Base-by-base conservation (phyloP, 2,888 invertebrate species). In the Drosophila atripex region DNA sequence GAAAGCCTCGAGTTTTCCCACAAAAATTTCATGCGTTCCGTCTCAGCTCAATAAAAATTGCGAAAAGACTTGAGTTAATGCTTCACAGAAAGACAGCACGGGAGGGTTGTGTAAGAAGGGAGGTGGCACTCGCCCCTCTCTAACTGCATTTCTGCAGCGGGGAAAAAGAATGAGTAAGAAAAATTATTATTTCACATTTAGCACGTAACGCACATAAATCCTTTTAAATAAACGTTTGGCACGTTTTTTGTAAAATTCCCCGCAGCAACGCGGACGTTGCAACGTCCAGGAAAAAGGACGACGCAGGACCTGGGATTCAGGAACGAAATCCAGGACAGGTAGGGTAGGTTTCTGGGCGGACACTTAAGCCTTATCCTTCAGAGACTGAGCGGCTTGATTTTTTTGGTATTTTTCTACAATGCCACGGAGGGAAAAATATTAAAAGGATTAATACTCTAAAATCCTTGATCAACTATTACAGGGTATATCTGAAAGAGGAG, bases 221-320 rank as follows among this genome's bases (percentile, higher is more conserved):
- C 88, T 88, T 86, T 88, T 88, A 88, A 88, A 88, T 88, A 88
- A 88, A 86, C 88, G 86, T 86, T 88, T 87, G 87, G 88, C 87
- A 88, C 87, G 88, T 88, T 88, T 88, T 88, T 86, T 87, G 84
- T 85, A 80, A 80, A 73, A 74, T 77, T 80, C 77, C 66, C 64
- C 30, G 30, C 64, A 56, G 55, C 64, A 56, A 52, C 32, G 39
- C 51, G 57, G 38, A 46, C 59, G 39, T 41, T 55, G 43, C 80
- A 58, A 58, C 66, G 61, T 32, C 47, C 21, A 25, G 47, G 30
- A 4, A 12, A 57, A 56, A 49, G 59, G 28, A 58, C 59, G 38
- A 47, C 39, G 39, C 58, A 47, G 59, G 60, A 39, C 46, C 57
- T 38, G 60, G 60, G n/a, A n/a, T 5, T n/a, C 46, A 21, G 38